Evolutionary conservation across 2,888 invertebrate genomes (phyloP), one percentile per base, ranked within the genome.

Genomic region (Patella ulyssiponensis): DNA sequence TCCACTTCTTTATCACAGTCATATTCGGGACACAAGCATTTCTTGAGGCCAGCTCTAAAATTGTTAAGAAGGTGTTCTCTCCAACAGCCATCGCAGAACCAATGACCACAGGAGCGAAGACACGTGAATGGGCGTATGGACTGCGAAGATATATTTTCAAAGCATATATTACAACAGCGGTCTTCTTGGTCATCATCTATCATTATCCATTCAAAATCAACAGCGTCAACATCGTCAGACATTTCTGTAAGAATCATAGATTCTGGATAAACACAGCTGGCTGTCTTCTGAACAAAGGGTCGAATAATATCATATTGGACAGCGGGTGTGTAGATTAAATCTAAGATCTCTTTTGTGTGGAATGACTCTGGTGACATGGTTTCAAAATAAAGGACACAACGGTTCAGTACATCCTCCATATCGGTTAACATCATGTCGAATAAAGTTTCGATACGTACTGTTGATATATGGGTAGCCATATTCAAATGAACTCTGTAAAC

Each of bases 11-110:
- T 20, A 14, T 64, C 64, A 23, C 64, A 64, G 2, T 64, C 23
- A 23, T 64, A 64, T 23, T 64, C 20, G 3, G 64, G 64, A 64
- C 64, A 64, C 20, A 23, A 3, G 2, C 20, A 20, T 64, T 64
- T 64, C 11, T 20, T 12, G 20, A 23, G 9, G 11, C 12, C 12
- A 20, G 7, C 20, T 44, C 44, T 44, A 23, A 64, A 64, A 11
- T 20, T 23, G 23, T 14, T 64, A 23, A 64, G 64, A 20, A 64
- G 64, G 64, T 64, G 64, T 12, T 64, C 20, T 11, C 54, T 69
- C 83, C 82, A 83, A 69, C 83, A 82, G 0, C 54, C 33, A 71
- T 83, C 78, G 74, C 83, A 83, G 70, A 82, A 82, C 23, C 71
- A 73, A 75, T 83, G 83, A 33, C 77, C 71, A 64, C 83, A 83